Percentiles rank a stretch among this genome's conserved stretches.
phyloP scores from a whole-genome alignment of 2,797 vertebrate genomes.

The Falco novaeseelandiae region DNA sequence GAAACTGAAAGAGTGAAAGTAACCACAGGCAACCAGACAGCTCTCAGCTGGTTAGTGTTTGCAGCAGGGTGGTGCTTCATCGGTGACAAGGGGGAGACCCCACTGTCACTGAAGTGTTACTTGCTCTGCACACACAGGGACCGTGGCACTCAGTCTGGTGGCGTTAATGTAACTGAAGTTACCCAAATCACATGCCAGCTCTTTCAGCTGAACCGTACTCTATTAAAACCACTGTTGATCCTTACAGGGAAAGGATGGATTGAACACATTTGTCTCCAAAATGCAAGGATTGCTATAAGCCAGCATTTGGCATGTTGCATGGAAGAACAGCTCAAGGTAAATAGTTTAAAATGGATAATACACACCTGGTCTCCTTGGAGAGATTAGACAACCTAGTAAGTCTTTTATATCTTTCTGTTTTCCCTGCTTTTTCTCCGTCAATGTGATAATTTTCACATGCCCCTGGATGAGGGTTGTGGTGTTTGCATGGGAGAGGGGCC shows the following conservation, averaged over 20 bases:
- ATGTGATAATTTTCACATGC: not conserved
- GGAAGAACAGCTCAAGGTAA: not conserved
- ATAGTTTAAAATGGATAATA: not conserved
- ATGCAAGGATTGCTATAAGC: not conserved
- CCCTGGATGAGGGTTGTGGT: not conserved
- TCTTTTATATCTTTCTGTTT: not conserved
- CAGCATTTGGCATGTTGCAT: not conserved
- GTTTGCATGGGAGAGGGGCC: not conserved
- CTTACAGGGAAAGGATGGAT: not conserved
- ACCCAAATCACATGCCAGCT: not conserved
- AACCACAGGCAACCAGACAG: not conserved
- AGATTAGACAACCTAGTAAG: not conserved
- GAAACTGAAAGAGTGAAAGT: slow-evolving; percentile 1
- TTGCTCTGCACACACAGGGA: not conserved
- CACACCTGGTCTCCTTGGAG: not conserved
- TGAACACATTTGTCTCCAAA: not conserved
- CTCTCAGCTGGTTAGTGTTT: not conserved
- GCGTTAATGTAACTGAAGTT: not conserved
- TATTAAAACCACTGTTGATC: not conserved
- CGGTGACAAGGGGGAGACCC: not conserved
- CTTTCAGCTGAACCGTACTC: not conserved
- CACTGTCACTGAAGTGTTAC: not conserved
- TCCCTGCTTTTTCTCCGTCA: not conserved
- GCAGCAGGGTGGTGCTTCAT: not conserved
- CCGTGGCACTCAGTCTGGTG: accelerated